phyloP scores from a whole-genome alignment of 2,888 invertebrate species.

The Eupithecia insigniata region DNA sequence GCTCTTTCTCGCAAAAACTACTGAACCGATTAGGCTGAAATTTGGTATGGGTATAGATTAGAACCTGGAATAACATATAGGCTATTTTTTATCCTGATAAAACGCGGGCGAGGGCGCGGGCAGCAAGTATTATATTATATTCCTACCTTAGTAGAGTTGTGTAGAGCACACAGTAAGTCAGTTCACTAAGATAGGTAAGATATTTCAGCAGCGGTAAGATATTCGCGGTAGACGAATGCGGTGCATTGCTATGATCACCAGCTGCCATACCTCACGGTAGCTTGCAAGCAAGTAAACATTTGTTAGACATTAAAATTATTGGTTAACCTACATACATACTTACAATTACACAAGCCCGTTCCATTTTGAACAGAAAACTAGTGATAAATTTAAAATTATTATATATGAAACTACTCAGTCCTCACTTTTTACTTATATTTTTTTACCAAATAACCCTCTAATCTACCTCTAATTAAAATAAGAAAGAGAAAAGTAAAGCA shows the following conservation, averaged over 20 bases:
- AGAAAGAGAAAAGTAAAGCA: neutral
- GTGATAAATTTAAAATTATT: neutral
- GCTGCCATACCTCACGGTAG: neutral
- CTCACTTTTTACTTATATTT: neutral
- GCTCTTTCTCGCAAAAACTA: too few species aligned
- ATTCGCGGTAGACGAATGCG: neutral
- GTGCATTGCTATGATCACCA: constrained; percentile 5
- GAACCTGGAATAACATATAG: too few species aligned
- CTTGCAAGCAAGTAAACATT: neutral
- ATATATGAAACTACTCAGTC: too few species aligned
- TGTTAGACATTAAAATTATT: neutral
- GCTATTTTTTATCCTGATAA: too few species aligned
- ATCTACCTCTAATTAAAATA: neutral
- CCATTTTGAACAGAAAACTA: neutral
- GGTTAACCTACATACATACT: too few species aligned
- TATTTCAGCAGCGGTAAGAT: constrained; percentile 10
- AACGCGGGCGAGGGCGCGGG: too few species aligned
- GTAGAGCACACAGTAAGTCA: neutral
- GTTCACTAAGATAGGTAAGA: neutral
- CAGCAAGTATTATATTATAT: too few species aligned
- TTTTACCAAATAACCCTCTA: neutral
- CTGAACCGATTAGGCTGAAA: too few species aligned
- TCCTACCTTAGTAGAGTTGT: too few species aligned
- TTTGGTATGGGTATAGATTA: too few species aligned
- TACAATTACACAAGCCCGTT: neutral